Percentiles rank a stretch among this genome's conserved stretches.
These are phyloP conservation scores for Phycodurus eques DNA, from an alignment of 2,113 vertebrate species.

Conservation along the genomic window DNA sequence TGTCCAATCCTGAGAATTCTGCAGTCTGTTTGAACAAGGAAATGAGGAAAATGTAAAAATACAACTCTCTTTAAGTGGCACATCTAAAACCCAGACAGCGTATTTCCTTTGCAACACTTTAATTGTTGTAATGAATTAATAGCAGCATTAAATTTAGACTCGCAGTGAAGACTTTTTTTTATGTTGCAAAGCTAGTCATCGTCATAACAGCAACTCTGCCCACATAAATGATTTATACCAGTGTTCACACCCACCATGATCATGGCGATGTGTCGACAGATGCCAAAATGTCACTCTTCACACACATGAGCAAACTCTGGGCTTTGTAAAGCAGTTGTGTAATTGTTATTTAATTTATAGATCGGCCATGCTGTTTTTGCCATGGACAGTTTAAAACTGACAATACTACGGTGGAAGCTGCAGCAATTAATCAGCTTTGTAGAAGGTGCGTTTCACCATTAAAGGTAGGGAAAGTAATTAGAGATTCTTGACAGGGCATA, in stretches of 20 bases:
- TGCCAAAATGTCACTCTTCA: slow-evolving; percentile 39
- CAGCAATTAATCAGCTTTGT: not conserved
- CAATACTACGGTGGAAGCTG: not conserved
- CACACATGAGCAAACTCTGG: slow-evolving; percentile 52
- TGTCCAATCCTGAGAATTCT: slow-evolving; percentile 58
- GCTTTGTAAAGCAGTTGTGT: slow-evolving; percentile 60
- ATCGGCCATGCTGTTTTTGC: not conserved
- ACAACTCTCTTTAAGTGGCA: slow-evolving; percentile 3
- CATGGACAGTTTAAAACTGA: not conserved
- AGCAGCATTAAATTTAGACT: slow-evolving; percentile 3
- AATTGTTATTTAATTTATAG: slow-evolving; percentile 73
- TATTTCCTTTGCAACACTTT: slow-evolving; percentile 18
- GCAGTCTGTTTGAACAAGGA: slow-evolving; percentile 39
- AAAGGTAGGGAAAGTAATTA: not conserved
- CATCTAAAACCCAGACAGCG: slow-evolving; percentile 16
- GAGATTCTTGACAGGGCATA: not conserved
- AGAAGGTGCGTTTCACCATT: not conserved
- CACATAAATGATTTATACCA: slow-evolving; percentile 60
- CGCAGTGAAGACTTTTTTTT: not conserved
- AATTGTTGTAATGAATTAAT: slow-evolving; percentile 26
- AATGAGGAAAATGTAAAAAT: slow-evolving; percentile 40
- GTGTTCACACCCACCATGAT: slow-evolving; percentile 42
- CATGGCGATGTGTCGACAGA: slow-evolving; percentile 54
- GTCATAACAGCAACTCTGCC: not conserved
- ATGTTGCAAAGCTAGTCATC: not conserved